Evolutionary conservation across 2,888 invertebrate genomes (phyloP).

Genomic region (Dione juno): DNA sequence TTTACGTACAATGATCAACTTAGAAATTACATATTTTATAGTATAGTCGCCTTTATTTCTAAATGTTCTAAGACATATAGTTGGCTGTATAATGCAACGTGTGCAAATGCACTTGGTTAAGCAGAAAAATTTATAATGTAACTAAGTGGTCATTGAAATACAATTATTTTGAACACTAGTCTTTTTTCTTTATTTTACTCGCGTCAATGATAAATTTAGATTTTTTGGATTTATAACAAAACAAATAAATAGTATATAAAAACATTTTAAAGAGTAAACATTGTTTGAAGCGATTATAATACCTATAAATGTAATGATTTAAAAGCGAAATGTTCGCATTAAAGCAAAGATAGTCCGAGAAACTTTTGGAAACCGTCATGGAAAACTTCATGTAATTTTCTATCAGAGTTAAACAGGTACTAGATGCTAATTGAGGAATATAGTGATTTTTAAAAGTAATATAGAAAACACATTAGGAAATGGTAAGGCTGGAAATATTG

Average conservation of each 20-base stretch:
- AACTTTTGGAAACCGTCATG: no score
- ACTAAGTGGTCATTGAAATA: constrained; percentile 30
- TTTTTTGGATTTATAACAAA: background rate
- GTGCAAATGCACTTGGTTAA: constrained; percentile 30
- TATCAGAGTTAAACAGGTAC: no score
- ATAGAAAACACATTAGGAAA: background rate
- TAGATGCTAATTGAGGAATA: no score
- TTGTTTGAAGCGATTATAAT: no score
- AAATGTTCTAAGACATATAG: background rate
- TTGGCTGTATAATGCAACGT: background rate
- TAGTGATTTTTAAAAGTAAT: no score
- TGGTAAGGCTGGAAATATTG: constrained; percentile 15
- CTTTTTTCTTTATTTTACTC: background rate
- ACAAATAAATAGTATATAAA: background rate
- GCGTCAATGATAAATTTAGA: background rate
- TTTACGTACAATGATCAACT: constrained; percentile 38
- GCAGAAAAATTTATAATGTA: constrained; percentile 38
- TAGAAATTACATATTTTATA: constrained; percentile 36
- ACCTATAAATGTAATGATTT: no score
- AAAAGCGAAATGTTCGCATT: no score
- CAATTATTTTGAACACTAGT: background rate
- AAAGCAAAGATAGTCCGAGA: no score
- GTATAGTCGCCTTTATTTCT: constrained; percentile 22
- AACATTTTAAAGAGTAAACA: background rate
- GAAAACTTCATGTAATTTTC: no score